phyloP scores from a whole-genome alignment of 2,888 invertebrate species.

The Lomographa bimaculata region DNA sequence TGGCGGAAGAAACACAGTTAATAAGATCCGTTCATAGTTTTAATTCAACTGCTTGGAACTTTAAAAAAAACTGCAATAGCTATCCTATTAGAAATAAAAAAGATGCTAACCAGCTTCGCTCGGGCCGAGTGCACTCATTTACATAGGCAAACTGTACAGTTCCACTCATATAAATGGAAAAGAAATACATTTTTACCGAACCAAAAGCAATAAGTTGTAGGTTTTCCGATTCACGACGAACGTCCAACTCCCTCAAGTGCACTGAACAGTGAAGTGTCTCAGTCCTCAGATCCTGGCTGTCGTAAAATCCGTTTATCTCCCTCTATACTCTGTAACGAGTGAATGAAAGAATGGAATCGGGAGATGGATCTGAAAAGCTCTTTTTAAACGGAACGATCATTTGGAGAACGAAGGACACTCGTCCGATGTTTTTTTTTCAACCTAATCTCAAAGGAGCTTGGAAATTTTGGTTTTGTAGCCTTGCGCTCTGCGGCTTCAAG shows the following conservation, averaged over 20 bases:
- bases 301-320: conserved; percentile 51
- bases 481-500: too few relatives aligned
- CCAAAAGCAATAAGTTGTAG: conserved; percentile 31
- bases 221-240: conserved; percentile 40
- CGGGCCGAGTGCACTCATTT: conserved; percentile 5
- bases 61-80: too few relatives aligned
- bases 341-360: conserved; percentile 39
- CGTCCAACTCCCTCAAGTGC: conserved; percentile 51
- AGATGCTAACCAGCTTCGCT: too few relatives aligned
- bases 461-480: too few relatives aligned
- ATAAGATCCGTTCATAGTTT: too few relatives aligned
- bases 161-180: conserved; percentile 15
- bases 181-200: conserved; percentile 34
- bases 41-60: too few relatives aligned
- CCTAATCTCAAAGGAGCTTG: conserved; percentile 22
- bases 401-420: conserved; percentile 19
- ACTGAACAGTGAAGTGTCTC: conserved; percentile 60
- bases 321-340: conserved; percentile 33
- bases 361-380: conserved; percentile 34
- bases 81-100: too few relatives aligned
- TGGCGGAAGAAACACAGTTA: too few relatives aligned
- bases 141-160: conserved; percentile 15
- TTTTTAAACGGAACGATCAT: conserved; percentile 25
- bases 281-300: conserved; percentile 50
- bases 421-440: conserved; percentile 31